Evolutionary conservation across 2,888 invertebrate species (phyloP), one percentile per base, ranked within the genome.

Genomic region (Tachystola acroxantha): DNA sequence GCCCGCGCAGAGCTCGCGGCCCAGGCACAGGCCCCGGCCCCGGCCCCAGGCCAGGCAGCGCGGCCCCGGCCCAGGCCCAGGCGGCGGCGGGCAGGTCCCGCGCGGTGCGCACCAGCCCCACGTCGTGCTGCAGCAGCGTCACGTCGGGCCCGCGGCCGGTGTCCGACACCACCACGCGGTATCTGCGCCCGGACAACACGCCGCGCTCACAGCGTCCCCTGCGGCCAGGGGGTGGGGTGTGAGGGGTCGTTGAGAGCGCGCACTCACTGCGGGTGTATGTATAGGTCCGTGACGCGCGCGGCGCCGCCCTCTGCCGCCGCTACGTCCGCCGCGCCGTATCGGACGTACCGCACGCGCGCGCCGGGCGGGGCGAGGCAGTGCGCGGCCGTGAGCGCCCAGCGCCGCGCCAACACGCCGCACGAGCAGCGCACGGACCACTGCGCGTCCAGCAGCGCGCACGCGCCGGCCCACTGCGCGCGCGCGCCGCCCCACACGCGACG

Each of bases 381-480:
- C 26, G 77, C 84, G 13, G 84, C 82, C 14, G 84, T 82, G 36
- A 85, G 62, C 54, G 49, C 78, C 82, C 82, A 84, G 53, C 64
- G 67, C 42, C 58, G 33, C 32, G 68, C 48, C 44, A 85, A 43
- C 43, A 74, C 67, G 6, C 73, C 42, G 40, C 51, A 73, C 32
- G 79, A 72, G 63, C 84, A 82, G 31, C 70, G 61, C 55, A 67
- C 39, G n/a, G 39, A 11, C 65, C 68, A 62, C 56, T 62, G 66
- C 26, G 72, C 68, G 60, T 80, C 80, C 26, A 76, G 50, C 45
- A 82, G 60, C 40, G 65, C 72, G 51, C 74, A 71, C 36, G 60
- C 53, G 9, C 36, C 31, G 24, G n/a, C 3, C 7, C 32, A 40
- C 1, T 16, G 16, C 2, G 60, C 57, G 34, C 63, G 37, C 7